A percentile compares a stretch with the other conserved stretches of the same genome.
These are phyloP conservation scores for Chironomus riparius DNA, from an alignment of 2,888 invertebrate genomes.

Conservation along the genomic window DNA sequence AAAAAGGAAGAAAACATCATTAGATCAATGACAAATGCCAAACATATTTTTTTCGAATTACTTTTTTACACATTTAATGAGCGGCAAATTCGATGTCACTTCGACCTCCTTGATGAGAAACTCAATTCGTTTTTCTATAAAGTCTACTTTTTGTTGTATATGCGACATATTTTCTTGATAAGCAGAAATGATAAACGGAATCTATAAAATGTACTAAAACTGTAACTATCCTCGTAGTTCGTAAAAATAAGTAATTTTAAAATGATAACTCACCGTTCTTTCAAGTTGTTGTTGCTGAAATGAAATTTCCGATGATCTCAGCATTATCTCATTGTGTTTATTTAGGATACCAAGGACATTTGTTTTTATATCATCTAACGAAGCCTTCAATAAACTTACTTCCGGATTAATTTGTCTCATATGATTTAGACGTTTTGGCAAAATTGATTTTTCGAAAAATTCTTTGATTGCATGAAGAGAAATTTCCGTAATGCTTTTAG, in stretches of 20 bases:
- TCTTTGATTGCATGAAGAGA: slow-evolving; percentile 19
- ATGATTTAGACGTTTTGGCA: slow-evolving; percentile 20
- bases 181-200: slow-evolving; percentile 10
- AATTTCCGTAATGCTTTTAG: slow-evolving; percentile 15
- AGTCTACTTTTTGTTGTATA: slow-evolving; percentile 17
- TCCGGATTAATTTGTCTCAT: slow-evolving; percentile 26
- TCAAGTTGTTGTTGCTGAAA: slow-evolving; percentile 20
- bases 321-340: slow-evolving; percentile 23
- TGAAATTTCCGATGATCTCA: slow-evolving; percentile 12
- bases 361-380: slow-evolving; percentile 9
- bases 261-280: background rate
- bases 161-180: slow-evolving; percentile 17
- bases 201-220: background rate
- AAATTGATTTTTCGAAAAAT: slow-evolving; percentile 14
- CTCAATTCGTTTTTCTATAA: slow-evolving; percentile 21
- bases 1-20: background rate
- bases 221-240: no score
- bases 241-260: no score
- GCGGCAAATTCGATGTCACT: slow-evolving; percentile 3
- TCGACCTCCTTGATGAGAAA: slow-evolving; percentile 18
- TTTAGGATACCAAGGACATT: slow-evolving; percentile 15
- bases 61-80: slow-evolving; percentile 26
- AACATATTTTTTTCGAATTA: background rate
- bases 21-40: background rate
- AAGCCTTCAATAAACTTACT: slow-evolving; percentile 9